Evolutionary conservation across 2,888 invertebrate species (phyloP), one percentile per base, ranked within the genome.

Genomic region (Hanleya hanleyi): DNA sequence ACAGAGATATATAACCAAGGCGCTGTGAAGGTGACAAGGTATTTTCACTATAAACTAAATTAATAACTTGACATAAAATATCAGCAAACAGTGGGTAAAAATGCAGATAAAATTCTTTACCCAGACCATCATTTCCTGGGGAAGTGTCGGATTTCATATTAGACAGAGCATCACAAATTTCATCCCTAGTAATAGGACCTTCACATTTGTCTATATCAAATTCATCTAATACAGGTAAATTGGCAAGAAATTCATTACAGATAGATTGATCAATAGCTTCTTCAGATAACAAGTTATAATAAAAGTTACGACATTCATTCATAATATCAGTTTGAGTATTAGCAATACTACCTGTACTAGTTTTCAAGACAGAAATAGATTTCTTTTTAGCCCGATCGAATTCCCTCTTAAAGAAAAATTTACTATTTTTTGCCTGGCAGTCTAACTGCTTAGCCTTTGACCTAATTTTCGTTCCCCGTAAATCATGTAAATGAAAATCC

Each of bases 41-140:
- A 26, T 41, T 41, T 18, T 22, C 2, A n/a, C 36, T 29, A 69
- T 36, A 69, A 37, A 38, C 5, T 3, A 69, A 22, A 41, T 70
- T 62, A 33, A 70, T 2, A 4, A 64, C 32, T 1, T 65, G 15
- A 35, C 41, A n/a, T 29, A 70, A 33, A 12, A n/a, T 51, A 6
- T 64, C 64, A 9, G 4, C 1, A 15, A 70, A 33, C 6, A 41
- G 1, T 3, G 7, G 6, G 33, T 29, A 70, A 47, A 70, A 70
- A n/a, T 41, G 22, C 35, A 47, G 15, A 47, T 70, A 72, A 47
- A 72, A 57, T 33, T 72, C 72, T 32, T 26, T 62, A n/a, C 62
- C 35, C 1, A 72, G 26, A 2, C 72, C 72, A 61, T 72, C 72
- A 41, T 33, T 64, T n/a, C 72, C 72, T 9, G 72, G 72, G 18